Conservation (phyloP, 2,888 invertebrate species). For the Tenthredo livida region DNA sequence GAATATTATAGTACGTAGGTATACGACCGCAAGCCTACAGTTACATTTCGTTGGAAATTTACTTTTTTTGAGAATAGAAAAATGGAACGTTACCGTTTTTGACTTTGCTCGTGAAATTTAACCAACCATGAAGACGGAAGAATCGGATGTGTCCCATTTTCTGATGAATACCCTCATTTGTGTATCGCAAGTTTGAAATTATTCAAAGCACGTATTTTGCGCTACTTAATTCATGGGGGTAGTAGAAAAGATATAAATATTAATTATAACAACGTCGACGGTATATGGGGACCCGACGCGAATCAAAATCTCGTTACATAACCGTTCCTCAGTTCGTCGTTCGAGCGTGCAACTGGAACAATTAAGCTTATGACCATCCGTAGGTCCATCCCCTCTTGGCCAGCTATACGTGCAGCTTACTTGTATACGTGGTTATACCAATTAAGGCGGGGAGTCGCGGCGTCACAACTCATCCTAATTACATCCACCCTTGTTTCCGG, state of each 20-base stretch:
- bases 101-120: too few relatives aligned
- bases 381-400: slow-evolving; percentile 58
- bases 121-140: too few relatives aligned
- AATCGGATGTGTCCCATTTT: too few relatives aligned
- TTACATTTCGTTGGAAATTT: neutral
- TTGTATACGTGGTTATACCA: slow-evolving; percentile 53
- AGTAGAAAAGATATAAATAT: slow-evolving; percentile 26
- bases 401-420: slow-evolving; percentile 51
- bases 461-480: slow-evolving; percentile 74
- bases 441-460: slow-evolving; percentile 59
- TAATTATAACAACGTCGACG: slow-evolving; percentile 32
- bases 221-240: neutral
- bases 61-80: neutral
- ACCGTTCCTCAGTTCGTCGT: slow-evolving; percentile 11
- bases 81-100: too few relatives aligned
- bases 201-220: slow-evolving; percentile 32
- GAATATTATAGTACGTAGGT: neutral
- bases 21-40: neutral
- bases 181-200: neutral
- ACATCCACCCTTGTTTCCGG: slow-evolving; percentile 74
- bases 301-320: slow-evolving; percentile 46
- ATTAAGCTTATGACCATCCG: slow-evolving; percentile 57
- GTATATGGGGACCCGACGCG: neutral
- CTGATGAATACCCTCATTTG: neutral
- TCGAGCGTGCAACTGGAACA: slow-evolving; percentile 55